A percentile compares a stretch with the other conserved stretches of the same genome.
These are phyloP conservation scores for Botia kubotai DNA, from an alignment of 2,797 vertebrate genomes.

Conservation along the genomic window DNA sequence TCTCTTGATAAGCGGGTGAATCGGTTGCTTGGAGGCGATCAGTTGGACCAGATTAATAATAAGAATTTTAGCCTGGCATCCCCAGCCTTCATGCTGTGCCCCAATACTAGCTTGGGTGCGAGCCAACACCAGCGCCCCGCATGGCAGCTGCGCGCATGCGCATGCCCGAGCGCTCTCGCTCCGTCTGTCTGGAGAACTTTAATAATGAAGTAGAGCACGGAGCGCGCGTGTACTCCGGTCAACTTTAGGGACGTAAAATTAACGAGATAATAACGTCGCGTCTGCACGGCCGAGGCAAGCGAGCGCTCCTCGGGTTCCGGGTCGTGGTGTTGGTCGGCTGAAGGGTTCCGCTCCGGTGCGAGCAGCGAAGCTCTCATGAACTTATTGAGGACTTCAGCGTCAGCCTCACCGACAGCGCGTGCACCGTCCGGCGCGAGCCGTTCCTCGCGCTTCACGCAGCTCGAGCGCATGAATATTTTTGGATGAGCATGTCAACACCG, in stretches of 20 bases:
- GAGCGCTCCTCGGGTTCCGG: conserved; percentile 42
- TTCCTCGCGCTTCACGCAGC: conserved; percentile 42
- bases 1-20: conserved; percentile 43
- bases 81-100: conserved; percentile 64
- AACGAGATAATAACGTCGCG: conserved; percentile 57
- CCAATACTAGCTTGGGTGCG: conserved; percentile 74
- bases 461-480: conserved; percentile 46
- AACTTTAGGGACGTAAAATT: conserved; percentile 65
- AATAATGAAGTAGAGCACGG: conserved; percentile 63
- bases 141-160: conserved; percentile 74
- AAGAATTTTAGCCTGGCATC: conserved; percentile 74
- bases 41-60: conserved; percentile 80
- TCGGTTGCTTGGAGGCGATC: conserved; percentile 67
- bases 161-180: conserved; percentile 47
- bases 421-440: conserved; percentile 38
- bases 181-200: conserved; percentile 54
- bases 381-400: conserved; percentile 49
- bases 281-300: conserved; percentile 1
- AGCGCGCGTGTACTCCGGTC: conserved; percentile 64
- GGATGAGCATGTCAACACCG: conserved; percentile 60
- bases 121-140: conserved; percentile 69
- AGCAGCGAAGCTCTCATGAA: conserved; percentile 40
- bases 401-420: conserved; percentile 49
- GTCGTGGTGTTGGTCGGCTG: conserved; percentile 16
- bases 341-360: conserved; percentile 43